Base-by-base conservation (phyloP, 2,888 invertebrate species). In the Molorchus minor region DNA sequence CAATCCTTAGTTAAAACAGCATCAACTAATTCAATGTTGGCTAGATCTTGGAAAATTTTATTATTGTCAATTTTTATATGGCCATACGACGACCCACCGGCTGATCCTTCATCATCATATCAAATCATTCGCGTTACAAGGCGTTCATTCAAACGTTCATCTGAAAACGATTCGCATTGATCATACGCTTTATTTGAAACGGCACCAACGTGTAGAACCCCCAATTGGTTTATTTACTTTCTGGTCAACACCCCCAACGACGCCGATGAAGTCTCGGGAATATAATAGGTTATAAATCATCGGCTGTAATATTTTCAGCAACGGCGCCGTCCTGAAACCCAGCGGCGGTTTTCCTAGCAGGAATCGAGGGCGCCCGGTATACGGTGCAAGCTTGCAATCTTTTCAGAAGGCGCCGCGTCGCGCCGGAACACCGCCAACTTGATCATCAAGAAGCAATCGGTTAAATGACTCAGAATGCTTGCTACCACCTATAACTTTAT, bases 231-330 rank as follows among this genome's bases (percentile, higher is more conserved):
- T n/a, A n/a, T n/a, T n/a, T n/a, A n/a, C n/a, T n/a, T n/a, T n/a
- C n/a, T 13, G 20, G 15, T 21, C 30, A 21, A 36, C 21, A 47
- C 19, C 15, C 36, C 8, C 15, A 13, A 3, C 20, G 36, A 36
- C 21, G 19, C 21, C 19, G 36, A 36, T 46, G 33, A 46, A 46
- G 46, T 47, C 47, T 52, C 30, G 29, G 40, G 41, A 30, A 41
- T 41, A 52, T 52, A 52, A 52, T 30, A 52, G 41, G 51, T 40
- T 36, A 41, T 52, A 52, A 52, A 52, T 52, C 51, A 52, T 41
- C 19, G 29, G 8, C 49, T n/a, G 19, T 30, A 52, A 52, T 41
- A 40, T 52, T 40, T 30, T 41, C 41, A 36, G 17, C 51, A 38
- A 41, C 41, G 49, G 25, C 25, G 25, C 25, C 8, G 25, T 25